Conservation (phyloP, 2,888 invertebrate genomes). For the Drosophila colorata region DNA sequence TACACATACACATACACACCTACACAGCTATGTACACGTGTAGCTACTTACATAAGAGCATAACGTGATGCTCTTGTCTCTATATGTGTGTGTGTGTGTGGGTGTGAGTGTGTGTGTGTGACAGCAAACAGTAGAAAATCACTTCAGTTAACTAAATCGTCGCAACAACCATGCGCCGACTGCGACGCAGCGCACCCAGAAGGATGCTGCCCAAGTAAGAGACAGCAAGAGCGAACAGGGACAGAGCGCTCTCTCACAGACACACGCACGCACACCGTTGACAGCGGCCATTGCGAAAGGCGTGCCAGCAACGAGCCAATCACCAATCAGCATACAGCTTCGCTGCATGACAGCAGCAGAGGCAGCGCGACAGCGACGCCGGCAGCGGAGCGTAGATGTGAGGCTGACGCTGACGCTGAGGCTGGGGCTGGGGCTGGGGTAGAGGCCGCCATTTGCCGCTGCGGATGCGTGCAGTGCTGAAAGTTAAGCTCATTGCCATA, state of each 20-base stretch:
- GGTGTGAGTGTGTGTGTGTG: conserved; percentile 49
- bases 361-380: conserved; percentile 29
- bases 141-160: conserved; percentile 82
- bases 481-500: conserved; percentile 81
- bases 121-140: conserved; percentile 78
- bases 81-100: conserved; percentile 24
- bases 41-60: conserved; percentile 76
- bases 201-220: conserved; percentile 39
- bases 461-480: conserved; percentile 59
- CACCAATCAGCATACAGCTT: conserved; percentile 50
- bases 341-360: conserved; percentile 9
- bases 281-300: conserved; percentile 70
- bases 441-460: conserved; percentile 53
- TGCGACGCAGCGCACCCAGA: conserved; percentile 54
- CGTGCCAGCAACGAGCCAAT: conserved; percentile 47
- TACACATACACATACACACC: conserved; percentile 47
- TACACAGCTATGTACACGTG: conserved; percentile 58
- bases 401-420: conserved; percentile 10
- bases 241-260: conserved; percentile 11
- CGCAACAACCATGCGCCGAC: conserved; percentile 80
- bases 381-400: conserved; percentile 7
- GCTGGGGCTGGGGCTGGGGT: background rate
- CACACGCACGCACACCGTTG: conserved; percentile 12
- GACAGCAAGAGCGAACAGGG: conserved; percentile 23
- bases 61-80: conserved; percentile 33